Evolutionary conservation across 2,797 vertebrate genomes (phyloP).

Genomic region (Tenualosa thibaudeaui): DNA sequence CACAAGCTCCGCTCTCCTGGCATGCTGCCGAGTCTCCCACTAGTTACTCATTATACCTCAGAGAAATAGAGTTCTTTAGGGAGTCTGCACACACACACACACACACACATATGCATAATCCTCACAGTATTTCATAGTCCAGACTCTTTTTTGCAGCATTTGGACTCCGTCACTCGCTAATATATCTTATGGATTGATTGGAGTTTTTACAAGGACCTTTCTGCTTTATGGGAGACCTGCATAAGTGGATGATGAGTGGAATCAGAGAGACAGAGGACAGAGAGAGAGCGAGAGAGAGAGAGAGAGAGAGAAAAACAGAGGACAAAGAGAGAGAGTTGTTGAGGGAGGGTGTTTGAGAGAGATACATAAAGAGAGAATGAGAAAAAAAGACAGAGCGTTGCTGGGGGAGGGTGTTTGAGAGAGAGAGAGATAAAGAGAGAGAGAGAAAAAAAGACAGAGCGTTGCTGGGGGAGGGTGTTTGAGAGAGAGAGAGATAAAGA

Average conservation of each 20-base stretch:
- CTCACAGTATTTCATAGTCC: background rate
- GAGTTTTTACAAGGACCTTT: conserved; percentile 38
- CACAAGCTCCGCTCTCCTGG: conserved; percentile 31
- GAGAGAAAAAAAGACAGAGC: too few relatives aligned
- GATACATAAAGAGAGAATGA: too few relatives aligned
- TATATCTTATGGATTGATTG: conserved; percentile 31
- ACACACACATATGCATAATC: background rate
- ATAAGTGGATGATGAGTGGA: background rate
- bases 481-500: too few relatives aligned
- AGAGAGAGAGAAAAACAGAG: background rate
- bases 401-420: too few relatives aligned
- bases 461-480: too few relatives aligned
- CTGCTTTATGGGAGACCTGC: background rate
- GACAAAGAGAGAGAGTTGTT: background rate
- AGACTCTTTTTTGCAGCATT: conserved; percentile 24
- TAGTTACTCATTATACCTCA: conserved; percentile 38
- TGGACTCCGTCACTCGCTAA: conserved; percentile 15
- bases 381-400: too few relatives aligned
- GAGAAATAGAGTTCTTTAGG: conserved; percentile 29
- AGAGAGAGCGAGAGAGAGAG: conserved; percentile 1
- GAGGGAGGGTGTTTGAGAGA: background rate
- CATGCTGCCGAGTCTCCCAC: conserved; percentile 29
- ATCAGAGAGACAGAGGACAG: background rate
- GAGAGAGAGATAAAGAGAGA: too few relatives aligned
- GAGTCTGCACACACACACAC: background rate